Conservation (phyloP, 2,888 invertebrate genomes). For the Trachelus tabidus region DNA sequence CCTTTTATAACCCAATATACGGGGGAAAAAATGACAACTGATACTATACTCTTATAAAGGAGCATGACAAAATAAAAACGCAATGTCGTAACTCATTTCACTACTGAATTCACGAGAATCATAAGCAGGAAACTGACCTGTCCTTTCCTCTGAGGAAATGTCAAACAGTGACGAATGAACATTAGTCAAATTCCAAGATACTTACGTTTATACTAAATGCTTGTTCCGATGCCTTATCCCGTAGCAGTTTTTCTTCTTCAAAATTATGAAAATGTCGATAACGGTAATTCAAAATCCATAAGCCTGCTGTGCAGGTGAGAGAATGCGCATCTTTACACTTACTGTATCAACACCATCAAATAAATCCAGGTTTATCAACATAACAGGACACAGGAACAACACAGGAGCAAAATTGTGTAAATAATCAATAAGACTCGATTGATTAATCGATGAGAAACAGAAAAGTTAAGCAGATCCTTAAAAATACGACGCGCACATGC, state of each 20-base stretch:
- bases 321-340: neutral
- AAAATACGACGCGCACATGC: conserved; percentile 6
- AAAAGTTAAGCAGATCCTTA: neutral
- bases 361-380: neutral
- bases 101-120: neutral
- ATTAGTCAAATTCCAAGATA: neutral
- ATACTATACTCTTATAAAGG: neutral
- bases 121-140: neutral
- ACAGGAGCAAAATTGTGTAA: neutral
- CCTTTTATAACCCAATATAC: neutral
- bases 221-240: neutral
- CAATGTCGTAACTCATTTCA: neutral
- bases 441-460: neutral
- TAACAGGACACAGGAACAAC: neutral
- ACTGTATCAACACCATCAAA: neutral
- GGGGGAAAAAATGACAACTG: neutral
- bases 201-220: neutral
- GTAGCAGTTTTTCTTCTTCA: neutral
- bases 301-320: neutral
- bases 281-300: neutral
- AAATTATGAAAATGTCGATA: neutral
- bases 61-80: neutral
- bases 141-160: neutral
- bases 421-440: neutral
- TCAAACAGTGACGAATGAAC: neutral